These are phyloP conservation scores for Druceiella hillmani DNA, from an alignment of 2,888 invertebrate species.

Conservation along the genomic window DNA sequence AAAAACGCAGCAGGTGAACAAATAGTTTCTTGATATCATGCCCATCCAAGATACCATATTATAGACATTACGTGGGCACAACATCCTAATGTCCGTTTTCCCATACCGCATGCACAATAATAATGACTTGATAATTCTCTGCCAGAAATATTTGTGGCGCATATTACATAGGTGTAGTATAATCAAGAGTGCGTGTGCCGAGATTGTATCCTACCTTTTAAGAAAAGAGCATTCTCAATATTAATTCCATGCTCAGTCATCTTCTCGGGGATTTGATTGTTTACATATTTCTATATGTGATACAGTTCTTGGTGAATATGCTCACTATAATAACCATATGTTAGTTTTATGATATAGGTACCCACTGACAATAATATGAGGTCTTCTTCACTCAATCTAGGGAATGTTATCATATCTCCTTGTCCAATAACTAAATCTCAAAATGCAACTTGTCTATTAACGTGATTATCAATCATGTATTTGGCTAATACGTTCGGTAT, in stretches of 20 bases:
- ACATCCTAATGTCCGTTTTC: conserved; percentile 10
- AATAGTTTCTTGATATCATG: no score
- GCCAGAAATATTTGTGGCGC: conserved; percentile 1
- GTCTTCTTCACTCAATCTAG: neutral
- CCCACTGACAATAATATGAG: neutral
- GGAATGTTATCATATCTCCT: neutral
- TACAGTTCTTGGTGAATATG: conserved; percentile 6
- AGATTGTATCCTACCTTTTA: conserved; percentile 4
- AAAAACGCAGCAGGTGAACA: no score
- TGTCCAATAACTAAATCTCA: no score
- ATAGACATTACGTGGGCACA: conserved; percentile 11
- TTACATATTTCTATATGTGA: conserved; percentile 2
- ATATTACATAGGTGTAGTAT: conserved; percentile 4
- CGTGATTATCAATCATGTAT: conserved; percentile 1
- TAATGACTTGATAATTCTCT: neutral
- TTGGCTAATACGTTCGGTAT: neutral
- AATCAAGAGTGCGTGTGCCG: neutral
- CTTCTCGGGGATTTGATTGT: neutral
- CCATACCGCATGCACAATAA: conserved; percentile 8
- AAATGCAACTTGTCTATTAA: no score
- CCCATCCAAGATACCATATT: conserved; percentile 9
- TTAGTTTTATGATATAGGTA: conserved; percentile 12
- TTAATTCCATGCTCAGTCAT: neutral
- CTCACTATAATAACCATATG: conserved; percentile 13
- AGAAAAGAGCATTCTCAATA: neutral